A percentile compares a stretch with the other conserved stretches of the same genome.
phyloP scores from a whole-genome alignment of 2,888 invertebrate genomes.

The Eledona agricola region DNA sequence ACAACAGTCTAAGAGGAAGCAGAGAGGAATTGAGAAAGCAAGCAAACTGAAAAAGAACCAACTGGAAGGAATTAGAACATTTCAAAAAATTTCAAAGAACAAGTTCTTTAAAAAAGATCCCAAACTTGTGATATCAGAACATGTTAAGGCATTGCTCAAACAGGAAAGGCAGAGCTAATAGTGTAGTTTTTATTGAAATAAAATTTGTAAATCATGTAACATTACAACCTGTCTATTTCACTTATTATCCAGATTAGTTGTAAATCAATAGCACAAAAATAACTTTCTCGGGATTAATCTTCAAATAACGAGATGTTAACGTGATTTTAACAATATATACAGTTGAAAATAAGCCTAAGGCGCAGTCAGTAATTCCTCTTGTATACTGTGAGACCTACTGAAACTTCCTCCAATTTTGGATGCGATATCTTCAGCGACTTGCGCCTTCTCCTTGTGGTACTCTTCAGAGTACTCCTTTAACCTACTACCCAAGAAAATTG shows the following conservation, averaged over 20 bases:
- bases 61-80: conserved; percentile 48
- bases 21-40: conserved; percentile 51
- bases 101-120: conserved; percentile 51
- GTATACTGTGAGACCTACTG: conserved; percentile 82
- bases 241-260: conserved; percentile 26
- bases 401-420: conserved; percentile 69
- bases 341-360: conserved; percentile 49
- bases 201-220: conserved; percentile 36
- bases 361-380: conserved; percentile 78
- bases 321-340: conserved; percentile 40
- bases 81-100: conserved; percentile 51
- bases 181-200: conserved; percentile 35
- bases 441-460: conserved; percentile 77
- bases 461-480: conserved; percentile 85
- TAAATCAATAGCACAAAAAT: conserved; percentile 23
- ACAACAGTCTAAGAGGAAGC: conserved; percentile 23
- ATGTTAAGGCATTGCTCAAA: conserved; percentile 49
- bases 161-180: conserved; percentile 31
- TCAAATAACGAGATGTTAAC: conserved; percentile 2
- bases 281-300: conserved; percentile 7
- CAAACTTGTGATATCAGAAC: conserved; percentile 47
- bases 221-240: conserved; percentile 27
- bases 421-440: conserved; percentile 69
- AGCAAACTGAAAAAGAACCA: conserved; percentile 50
- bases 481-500: conserved; percentile 84